Evolutionary conservation across 2,888 invertebrate genomes (phyloP).

Genomic region (Ecdyonurus torrentis): DNA sequence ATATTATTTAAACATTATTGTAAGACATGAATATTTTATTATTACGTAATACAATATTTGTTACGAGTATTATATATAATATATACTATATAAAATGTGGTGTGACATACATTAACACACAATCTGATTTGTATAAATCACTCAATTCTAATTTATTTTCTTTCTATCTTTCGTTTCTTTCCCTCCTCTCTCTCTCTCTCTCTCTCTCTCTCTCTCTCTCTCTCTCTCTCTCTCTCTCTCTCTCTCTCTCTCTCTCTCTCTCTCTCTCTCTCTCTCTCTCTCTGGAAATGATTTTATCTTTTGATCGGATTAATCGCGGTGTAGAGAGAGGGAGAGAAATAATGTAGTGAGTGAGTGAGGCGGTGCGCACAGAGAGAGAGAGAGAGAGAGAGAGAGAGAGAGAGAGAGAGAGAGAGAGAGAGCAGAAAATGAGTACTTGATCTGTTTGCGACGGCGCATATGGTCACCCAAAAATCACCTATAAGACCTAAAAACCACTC

Average conservation of each 20-base stretch:
- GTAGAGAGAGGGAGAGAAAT: background rate
- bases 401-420: background rate
- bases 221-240: background rate
- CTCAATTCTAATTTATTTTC: too few relatives aligned
- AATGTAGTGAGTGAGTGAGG: background rate
- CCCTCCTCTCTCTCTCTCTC: background rate
- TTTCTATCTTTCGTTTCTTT: too few relatives aligned
- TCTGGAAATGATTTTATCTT: background rate
- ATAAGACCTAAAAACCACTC: too few relatives aligned
- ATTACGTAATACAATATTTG: background rate
- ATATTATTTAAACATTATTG: too few relatives aligned
- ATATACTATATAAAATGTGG: background rate
- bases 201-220: background rate
- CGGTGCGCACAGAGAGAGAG: background rate
- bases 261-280: background rate
- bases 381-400: background rate
- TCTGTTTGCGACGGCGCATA: too few relatives aligned
- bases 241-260: background rate
- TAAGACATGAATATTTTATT: too few relatives aligned
- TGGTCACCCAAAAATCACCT: too few relatives aligned
- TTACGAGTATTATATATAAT: background rate
- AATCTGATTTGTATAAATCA: background rate
- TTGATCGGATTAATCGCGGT: background rate
- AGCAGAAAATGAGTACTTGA: background rate
- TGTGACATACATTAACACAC: background rate